A percentile compares a stretch with the other conserved stretches of the same genome.
Conservation (phyloP, 2,113 vertebrate species). For the Aptenodytes forsteri region DNA sequence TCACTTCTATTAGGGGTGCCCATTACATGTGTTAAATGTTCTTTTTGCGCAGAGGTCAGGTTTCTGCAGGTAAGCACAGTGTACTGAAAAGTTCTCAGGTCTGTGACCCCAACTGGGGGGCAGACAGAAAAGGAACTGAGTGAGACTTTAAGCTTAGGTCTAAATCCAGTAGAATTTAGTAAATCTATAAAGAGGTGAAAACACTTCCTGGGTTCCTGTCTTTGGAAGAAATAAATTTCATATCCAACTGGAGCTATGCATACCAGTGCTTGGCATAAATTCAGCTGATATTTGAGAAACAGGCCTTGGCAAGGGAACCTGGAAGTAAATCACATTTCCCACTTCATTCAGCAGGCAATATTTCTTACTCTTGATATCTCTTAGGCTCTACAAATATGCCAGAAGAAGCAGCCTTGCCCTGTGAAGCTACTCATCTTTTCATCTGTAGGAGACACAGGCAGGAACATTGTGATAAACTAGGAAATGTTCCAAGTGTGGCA, state of each 20-base stretch:
- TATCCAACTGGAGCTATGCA: not conserved
- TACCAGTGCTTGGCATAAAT: not conserved
- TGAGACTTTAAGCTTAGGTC: not conserved
- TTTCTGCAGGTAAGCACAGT: not conserved
- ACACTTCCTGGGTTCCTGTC: not conserved
- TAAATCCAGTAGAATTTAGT: not conserved
- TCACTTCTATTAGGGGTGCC: not conserved
- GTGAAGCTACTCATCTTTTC: not conserved
- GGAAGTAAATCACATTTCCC: not conserved
- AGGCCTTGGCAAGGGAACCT: not conserved
- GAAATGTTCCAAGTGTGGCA: not conserved
- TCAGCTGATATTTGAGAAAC: not conserved
- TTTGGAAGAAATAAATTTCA: not conserved
- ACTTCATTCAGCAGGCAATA: not conserved
- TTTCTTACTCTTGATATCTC: not conserved
- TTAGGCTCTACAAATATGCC: not conserved
- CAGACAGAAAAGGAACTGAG: not conserved
- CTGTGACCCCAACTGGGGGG: not conserved
- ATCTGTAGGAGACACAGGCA: not conserved
- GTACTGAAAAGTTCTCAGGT: not conserved
- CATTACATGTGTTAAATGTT: not conserved
- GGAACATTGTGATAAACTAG: not conserved
- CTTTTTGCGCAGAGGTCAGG: not conserved
- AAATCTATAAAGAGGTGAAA: not conserved
- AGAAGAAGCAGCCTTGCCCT: not conserved